Evolutionary conservation across 2,113 vertebrate species (phyloP).

Genomic region (Theristicus caerulescens): DNA sequence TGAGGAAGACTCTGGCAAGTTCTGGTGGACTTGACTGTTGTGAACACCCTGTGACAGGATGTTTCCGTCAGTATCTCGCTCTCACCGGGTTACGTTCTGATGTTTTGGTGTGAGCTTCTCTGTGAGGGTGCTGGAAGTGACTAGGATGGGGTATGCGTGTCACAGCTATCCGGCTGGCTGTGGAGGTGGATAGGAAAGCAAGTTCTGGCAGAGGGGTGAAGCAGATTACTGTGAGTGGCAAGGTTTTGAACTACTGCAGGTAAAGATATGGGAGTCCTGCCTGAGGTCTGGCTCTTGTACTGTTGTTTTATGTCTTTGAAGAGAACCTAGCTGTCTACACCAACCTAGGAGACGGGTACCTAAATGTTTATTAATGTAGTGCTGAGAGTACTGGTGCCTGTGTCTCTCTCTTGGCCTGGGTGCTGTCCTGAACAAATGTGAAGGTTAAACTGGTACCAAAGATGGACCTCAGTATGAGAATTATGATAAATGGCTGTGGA

Average conservation of each 20-base stretch:
- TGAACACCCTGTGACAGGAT: background rate
- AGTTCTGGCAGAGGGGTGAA: background rate
- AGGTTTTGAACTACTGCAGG: background rate
- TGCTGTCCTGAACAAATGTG: background rate
- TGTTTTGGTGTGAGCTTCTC: background rate
- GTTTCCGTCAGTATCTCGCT: background rate
- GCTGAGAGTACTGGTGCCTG: background rate
- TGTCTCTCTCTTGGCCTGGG: background rate
- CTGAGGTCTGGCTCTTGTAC: background rate
- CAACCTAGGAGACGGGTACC: background rate
- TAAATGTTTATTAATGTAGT: background rate
- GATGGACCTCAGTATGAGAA: background rate
- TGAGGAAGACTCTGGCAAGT: background rate
- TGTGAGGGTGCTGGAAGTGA: background rate
- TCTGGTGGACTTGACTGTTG: background rate
- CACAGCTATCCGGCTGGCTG: background rate
- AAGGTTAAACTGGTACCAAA: background rate
- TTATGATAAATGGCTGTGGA: background rate
- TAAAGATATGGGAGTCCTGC: background rate
- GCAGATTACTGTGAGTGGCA: background rate
- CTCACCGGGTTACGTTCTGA: background rate
- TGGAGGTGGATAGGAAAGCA: background rate
- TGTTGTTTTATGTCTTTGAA: background rate
- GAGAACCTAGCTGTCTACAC: background rate
- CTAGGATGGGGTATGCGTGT: background rate